Conservation (phyloP, 2,113 vertebrate genomes). For the Scopus umbretta region DNA sequence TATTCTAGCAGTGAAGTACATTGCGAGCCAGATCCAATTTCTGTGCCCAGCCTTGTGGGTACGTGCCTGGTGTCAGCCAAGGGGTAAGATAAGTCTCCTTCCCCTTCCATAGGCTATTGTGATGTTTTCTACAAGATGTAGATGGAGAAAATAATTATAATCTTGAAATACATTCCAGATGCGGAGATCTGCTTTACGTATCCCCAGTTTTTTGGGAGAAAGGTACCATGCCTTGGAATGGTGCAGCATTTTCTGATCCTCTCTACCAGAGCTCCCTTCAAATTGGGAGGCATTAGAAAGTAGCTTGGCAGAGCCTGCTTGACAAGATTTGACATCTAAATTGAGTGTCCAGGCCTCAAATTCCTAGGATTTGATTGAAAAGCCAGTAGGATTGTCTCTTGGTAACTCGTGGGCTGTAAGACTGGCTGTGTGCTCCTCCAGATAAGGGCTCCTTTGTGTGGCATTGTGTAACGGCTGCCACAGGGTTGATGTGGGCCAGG, state of each 20-base stretch:
- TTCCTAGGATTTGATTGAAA: neutral
- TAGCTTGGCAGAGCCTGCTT: neutral
- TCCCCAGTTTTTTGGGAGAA: neutral
- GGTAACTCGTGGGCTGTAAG: neutral
- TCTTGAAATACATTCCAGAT: neutral
- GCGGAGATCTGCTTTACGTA: neutral
- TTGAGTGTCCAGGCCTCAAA: neutral
- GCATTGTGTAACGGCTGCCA: neutral
- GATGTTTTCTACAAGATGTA: neutral
- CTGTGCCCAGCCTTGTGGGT: neutral
- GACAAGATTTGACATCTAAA: neutral
- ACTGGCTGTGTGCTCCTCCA: neutral
- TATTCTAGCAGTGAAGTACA: fast-evolving
- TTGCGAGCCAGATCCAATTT: neutral
- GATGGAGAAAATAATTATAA: neutral
- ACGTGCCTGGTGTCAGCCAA: fast-evolving
- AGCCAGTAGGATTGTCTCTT: neutral
- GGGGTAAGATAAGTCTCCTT: neutral
- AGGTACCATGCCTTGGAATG: neutral
- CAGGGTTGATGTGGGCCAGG: neutral
- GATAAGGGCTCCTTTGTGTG: conserved; percentile 29
- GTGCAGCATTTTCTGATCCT: neutral
- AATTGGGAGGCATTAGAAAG: neutral
- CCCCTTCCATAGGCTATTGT: neutral
- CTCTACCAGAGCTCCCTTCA: neutral